Evolutionary conservation across 2,113 vertebrate species (phyloP), one percentile per base, ranked within the genome.

Genomic region (Corythoichthys haematopterus): DNA sequence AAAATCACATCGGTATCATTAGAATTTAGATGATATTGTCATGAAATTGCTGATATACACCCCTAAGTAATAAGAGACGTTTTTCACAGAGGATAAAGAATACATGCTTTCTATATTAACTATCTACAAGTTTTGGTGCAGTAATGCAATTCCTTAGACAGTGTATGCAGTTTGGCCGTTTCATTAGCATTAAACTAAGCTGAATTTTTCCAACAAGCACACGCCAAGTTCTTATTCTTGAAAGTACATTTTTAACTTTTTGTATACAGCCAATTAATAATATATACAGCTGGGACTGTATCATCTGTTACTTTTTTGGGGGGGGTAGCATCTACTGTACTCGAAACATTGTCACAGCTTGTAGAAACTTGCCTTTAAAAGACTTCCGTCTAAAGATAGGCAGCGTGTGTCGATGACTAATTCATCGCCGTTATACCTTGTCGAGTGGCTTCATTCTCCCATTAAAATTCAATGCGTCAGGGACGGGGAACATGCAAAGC

Each of bases 381-480:
- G 60, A 46, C 60, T 36, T 57, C 11, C 46, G 20, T 62, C 60
- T 62, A 62, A 62, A 62, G 8, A 78, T 79, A 84, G 80, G 75
- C 15, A 62, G 64, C 64, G 56, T 68, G 63, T 76, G 80, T 76
- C 50, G 45, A 82, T 90, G 50, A 87, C 64, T 87, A 80, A 90
- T 88, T 85, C 78, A 85, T 83, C 28, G 64, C 69, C 74, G 45
- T 59, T 79, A 74, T 76, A 83, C 79, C 74, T 76, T 65, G 76
- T 71, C 80, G 80, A 77, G 67, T 70, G 65, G 53, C 61, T 74
- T 70, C 14, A 3, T 64, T 74, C 60, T 57, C 28, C 69, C 57
- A 82, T 88, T 65, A 68, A 84, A 86, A 80, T 82, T 68, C 50
- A 40, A 84, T 80, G 72, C 78, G 79, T 84, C 79, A 80, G 71